These are phyloP conservation scores for Lottia scabra DNA, from an alignment of 2,888 invertebrate species.

Conservation along the genomic window DNA sequence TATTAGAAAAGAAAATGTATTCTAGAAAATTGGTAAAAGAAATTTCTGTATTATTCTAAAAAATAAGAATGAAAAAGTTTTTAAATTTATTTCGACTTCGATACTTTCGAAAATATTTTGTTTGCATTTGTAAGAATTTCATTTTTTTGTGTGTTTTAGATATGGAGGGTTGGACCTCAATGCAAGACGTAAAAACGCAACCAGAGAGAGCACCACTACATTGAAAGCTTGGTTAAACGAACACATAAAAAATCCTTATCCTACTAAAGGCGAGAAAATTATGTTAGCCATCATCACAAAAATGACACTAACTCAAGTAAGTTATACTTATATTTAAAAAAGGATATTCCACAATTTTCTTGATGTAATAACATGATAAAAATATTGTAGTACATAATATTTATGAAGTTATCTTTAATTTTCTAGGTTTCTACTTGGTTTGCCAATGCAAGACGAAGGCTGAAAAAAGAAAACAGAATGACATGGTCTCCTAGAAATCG, in stretches of 20 bases:
- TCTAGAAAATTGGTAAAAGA: no score
- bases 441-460: conserved; percentile 90
- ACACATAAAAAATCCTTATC: conserved; percentile 95
- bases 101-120: no score
- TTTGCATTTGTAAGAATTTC: no score
- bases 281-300: conserved; percentile 95
- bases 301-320: conserved; percentile 83
- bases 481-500: conserved; percentile 93
- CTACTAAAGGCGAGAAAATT: conserved; percentile 94
- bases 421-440: conserved; percentile 92
- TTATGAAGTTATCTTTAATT: background rate
- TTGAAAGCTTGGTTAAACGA: conserved; percentile 97
- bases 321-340: no score
- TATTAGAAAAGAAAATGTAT: no score
- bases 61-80: no score
- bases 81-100: no score
- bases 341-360: no score
- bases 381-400: no score
- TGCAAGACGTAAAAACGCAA: conserved; percentile 90
- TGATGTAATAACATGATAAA: no score
- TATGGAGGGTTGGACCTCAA: conserved; percentile 32
- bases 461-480: conserved; percentile 98
- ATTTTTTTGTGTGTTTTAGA: conserved; percentile 26
- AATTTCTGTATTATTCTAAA: no score
- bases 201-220: conserved; percentile 95